Base-by-base conservation (phyloP, 2,888 invertebrate species). In the Cryptophagus acutangulus region DNA sequence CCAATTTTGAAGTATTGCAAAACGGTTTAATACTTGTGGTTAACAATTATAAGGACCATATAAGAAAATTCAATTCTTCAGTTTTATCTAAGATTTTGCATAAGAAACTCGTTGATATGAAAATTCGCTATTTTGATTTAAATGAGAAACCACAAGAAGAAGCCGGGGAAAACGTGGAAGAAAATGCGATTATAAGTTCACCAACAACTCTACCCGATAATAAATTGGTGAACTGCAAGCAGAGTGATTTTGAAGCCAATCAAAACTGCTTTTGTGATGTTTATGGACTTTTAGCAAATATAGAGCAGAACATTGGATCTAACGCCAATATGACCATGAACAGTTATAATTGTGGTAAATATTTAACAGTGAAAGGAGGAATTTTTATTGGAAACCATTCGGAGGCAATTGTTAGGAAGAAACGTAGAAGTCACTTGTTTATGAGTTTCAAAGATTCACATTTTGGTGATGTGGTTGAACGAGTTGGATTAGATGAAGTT, bases 181-280 rank as follows among this genome's bases (percentile, higher is more conserved):
- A 34, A 17, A 14, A 33, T 29, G 12, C 33, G 30, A 13, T 16
- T 18, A n/a, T n/a, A n/a, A n/a, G n/a, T n/a, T n/a, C n/a, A n/a
- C n/a, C n/a, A n/a, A n/a, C n/a, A n/a, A 9, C 16, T 20, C 37
- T 18, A 20, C 20, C 15, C 17, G n/a, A 8, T 26, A 31, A 31
- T 9, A 33, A 36, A 13, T 33, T 31, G 6, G 40, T 34, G 30
- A 6, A 34, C 2, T 63, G 63, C 38, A 47, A 40, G 2, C 45
- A 52, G 36, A 36, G 35, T 2, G 62, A 62, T 33, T 61, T 56
- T 41, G 50, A 52, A 9, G 38, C 46, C 3, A 51, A 48, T 35
- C 45, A 53, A 3, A 49, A 58, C 14, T 63, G 63, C 31, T 45
- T 58, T 15, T 63, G 63, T 45, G 52, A 56, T 36, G 44, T 63